These are phyloP conservation scores for Hyposoter didymator DNA, from an alignment of 2,888 invertebrate species.

Conservation along the genomic window DNA sequence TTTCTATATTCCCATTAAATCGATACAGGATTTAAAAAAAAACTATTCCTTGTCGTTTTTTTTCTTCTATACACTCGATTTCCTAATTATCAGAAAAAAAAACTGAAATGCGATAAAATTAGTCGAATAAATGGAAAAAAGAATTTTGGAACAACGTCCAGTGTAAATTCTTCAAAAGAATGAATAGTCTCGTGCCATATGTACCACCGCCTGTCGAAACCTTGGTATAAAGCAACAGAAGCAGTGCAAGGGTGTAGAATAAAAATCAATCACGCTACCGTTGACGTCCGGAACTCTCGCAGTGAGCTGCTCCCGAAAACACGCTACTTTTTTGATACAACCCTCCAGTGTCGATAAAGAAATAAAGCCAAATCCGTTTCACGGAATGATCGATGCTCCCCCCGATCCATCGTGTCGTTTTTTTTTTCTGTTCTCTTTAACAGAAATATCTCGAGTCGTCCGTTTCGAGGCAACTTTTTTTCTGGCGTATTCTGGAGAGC, in stretches of 20 bases:
- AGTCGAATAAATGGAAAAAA: conserved; percentile 56
- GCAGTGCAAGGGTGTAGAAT: conserved; percentile 71
- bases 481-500: conserved; percentile 18
- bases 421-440: conserved; percentile 42
- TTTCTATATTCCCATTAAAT: background rate
- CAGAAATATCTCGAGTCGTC: conserved; percentile 54
- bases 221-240: conserved; percentile 64
- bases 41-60: background rate
- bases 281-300: conserved; percentile 76
- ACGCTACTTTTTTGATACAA: conserved; percentile 61
- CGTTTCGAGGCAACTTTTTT: conserved; percentile 24
- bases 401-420: conserved; percentile 43
- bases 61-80: background rate
- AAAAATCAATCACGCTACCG: conserved; percentile 80
- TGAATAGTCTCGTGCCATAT: conserved; percentile 52
- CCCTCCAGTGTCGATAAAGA: conserved; percentile 74
- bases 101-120: background rate
- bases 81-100: background rate
- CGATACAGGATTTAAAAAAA: background rate
- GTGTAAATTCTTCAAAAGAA: conserved; percentile 33
- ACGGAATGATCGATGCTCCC: conserved; percentile 73
- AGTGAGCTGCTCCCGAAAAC: conserved; percentile 68
- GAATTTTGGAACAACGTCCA: conserved; percentile 69
- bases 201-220: conserved; percentile 43
- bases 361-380: conserved; percentile 72